Percentiles rank a stretch among this genome's conserved stretches.
Conservation (phyloP, 2,888 invertebrate genomes). For the Neoascia interrupta region DNA sequence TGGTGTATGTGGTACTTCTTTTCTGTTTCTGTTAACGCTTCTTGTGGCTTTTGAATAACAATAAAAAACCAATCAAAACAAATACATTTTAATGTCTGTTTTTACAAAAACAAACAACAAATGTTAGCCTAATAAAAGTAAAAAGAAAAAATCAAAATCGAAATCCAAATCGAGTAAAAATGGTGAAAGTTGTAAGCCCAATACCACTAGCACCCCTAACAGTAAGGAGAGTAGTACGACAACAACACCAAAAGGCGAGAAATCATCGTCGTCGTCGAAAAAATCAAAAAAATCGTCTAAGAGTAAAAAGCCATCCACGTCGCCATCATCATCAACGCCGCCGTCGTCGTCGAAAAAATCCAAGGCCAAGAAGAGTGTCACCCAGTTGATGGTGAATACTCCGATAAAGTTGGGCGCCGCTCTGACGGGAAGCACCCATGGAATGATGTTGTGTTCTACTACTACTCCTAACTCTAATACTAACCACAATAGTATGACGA, state of each 20-base stretch:
- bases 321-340: constrained; percentile 17
- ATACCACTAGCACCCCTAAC: constrained; percentile 65
- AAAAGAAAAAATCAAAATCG: constrained; percentile 66
- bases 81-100: constrained; percentile 50
- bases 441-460: constrained; percentile 69
- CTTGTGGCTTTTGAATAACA: constrained; percentile 69
- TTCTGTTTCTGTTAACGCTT: constrained; percentile 70
- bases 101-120: constrained; percentile 68
- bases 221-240: constrained; percentile 68
- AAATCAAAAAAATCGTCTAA: constrained; percentile 62
- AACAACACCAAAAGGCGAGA: constrained; percentile 64
- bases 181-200: constrained; percentile 66
- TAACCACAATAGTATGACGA: constrained; percentile 65
- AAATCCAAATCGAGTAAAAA: constrained; percentile 65
- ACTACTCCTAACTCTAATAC: constrained; percentile 60
- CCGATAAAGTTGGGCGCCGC: not conserved
- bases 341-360: constrained; percentile 39
- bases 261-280: constrained; percentile 57
- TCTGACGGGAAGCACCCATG: constrained; percentile 11
- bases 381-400: constrained; percentile 32
- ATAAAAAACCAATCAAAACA: constrained; percentile 46
- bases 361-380: constrained; percentile 41
- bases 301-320: constrained; percentile 21
- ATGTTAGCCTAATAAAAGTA: constrained; percentile 68
- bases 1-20: constrained; percentile 70